These are phyloP conservation scores for Altica lythri DNA, from an alignment of 2,888 invertebrate genomes.

Conservation along the genomic window DNA sequence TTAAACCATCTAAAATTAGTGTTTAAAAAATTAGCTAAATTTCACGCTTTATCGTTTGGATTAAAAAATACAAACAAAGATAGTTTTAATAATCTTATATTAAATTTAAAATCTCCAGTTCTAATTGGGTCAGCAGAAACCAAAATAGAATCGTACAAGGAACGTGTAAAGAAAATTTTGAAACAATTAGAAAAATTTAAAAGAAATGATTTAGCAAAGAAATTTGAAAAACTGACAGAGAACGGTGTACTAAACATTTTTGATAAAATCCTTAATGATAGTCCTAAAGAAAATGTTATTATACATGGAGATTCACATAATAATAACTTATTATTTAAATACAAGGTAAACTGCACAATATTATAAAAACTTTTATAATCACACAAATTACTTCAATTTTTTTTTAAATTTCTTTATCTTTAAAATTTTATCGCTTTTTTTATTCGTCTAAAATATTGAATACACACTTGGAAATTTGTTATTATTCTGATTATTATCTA, in stretches of 20 bases:
- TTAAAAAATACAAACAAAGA: constrained; percentile 17
- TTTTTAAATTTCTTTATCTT: not conserved
- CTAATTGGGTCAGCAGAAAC: too few relatives aligned
- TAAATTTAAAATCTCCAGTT: not conserved
- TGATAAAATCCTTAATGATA: constrained; percentile 6
- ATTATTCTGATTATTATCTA: too few relatives aligned
- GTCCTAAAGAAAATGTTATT: constrained; percentile 29
- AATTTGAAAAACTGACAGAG: constrained; percentile 4
- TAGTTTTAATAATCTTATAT: constrained; percentile 11
- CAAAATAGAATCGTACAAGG: too few relatives aligned
- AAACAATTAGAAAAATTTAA: not conserved
- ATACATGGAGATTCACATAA: constrained; percentile 38
- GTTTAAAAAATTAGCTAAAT: constrained; percentile 28
- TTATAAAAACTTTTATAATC: too few relatives aligned
- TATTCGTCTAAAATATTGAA: too few relatives aligned
- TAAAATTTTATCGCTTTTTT: not conserved
- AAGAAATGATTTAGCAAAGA: constrained; percentile 3
- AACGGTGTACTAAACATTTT: constrained; percentile 17
- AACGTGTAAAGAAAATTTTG: not conserved
- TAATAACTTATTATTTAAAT: constrained; percentile 38
- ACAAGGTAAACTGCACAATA: constrained; percentile 28
- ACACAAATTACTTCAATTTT: too few relatives aligned
- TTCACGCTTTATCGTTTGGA: constrained; percentile 35
- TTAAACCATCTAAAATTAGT: constrained; percentile 25
- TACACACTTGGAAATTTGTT: too few relatives aligned